Evolutionary conservation across 1,140 invertebrate genomes (phyloP), one percentile per base, ranked within the genome.

Genomic region (Eupristina koningsbergeri): DNA sequence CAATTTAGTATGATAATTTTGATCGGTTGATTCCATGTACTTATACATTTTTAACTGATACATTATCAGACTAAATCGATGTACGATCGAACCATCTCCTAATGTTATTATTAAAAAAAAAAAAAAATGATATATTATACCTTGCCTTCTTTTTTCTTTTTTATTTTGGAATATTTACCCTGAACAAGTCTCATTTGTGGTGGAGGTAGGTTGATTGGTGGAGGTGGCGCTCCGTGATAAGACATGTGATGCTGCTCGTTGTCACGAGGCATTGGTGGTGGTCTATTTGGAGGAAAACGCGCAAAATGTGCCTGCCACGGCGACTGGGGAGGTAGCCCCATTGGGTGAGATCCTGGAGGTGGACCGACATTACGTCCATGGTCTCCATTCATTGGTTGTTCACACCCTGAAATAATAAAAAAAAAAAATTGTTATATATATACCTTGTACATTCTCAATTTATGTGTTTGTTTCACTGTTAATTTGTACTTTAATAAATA

Each of bases 131-230:
- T 69, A 31, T 78, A 39, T 71, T 84, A 19, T 74, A 86, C 81
- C 75, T 83, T 83, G 75, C 36, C 75, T 15, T 83, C 81, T 83
- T 63, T 75, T 85, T 77, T 83, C 61, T 85, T 84, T 80, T 80
- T 85, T 74, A 69, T 83, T 79, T 86, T 80, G 41, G 73, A 86
- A 63, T 84, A 77, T 81, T 84, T 88, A 91, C 91, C 91, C 88
- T 90, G 88, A 61, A 89, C 86, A 67, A 91, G 87, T 85, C 91
- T 89, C 76, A 92, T 88, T 80, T 92, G 91, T 29, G 91, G 91
- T n/a, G 91, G 91, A 80, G 91, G 90, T 86, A 92, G 89, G 47
- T 91, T 92, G 63, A 88, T 89, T 1, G 91, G 91, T 31, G 90
- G 89, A 64, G 90, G 87, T 17, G 87, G 83, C 3, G 78, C 83